Percentiles rank a stretch among this genome's conserved stretches.
phyloP scores from a whole-genome alignment of 2,113 vertebrate species.

The Psilopsiagon aurifrons region DNA sequence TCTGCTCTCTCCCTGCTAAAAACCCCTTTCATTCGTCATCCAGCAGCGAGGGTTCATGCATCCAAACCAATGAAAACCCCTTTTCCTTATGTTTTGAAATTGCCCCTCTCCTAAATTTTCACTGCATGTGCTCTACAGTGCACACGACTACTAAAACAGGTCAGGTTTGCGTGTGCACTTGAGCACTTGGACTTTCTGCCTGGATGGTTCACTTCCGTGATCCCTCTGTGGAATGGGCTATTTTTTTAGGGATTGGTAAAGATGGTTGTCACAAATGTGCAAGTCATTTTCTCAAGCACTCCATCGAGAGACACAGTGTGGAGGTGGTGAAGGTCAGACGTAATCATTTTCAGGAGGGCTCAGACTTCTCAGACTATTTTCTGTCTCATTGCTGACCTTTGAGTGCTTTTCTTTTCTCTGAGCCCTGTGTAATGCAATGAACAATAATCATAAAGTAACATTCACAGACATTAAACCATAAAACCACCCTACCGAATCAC shows the following conservation, averaged over 20 bases:
- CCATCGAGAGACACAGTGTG: background rate
- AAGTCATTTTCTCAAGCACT: background rate
- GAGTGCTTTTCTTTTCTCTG: background rate
- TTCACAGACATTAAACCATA: background rate
- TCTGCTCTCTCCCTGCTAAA: accelerated
- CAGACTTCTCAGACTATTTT: background rate
- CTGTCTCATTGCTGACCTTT: constrained; percentile 2
- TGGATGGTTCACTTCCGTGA: accelerated
- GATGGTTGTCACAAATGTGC: background rate
- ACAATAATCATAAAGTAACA: constrained; percentile 46
- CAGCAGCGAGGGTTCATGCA: accelerated
- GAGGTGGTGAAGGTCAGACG: background rate
- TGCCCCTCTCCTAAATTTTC: accelerated
- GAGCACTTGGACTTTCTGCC: background rate
- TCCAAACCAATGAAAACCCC: background rate
- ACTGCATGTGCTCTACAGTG: accelerated
- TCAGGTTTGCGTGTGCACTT: accelerated
- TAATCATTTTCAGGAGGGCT: background rate
- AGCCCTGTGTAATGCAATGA: constrained; percentile 18
- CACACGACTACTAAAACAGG: accelerated
- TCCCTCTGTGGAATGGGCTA: accelerated
- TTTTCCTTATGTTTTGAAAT: background rate
- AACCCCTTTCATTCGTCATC: accelerated
- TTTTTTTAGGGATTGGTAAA: background rate
- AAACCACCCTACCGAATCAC: background rate